phyloP scores from a whole-genome alignment of 2,113 vertebrate genomes.

The Cryptoleucopteryx plumbea region DNA sequence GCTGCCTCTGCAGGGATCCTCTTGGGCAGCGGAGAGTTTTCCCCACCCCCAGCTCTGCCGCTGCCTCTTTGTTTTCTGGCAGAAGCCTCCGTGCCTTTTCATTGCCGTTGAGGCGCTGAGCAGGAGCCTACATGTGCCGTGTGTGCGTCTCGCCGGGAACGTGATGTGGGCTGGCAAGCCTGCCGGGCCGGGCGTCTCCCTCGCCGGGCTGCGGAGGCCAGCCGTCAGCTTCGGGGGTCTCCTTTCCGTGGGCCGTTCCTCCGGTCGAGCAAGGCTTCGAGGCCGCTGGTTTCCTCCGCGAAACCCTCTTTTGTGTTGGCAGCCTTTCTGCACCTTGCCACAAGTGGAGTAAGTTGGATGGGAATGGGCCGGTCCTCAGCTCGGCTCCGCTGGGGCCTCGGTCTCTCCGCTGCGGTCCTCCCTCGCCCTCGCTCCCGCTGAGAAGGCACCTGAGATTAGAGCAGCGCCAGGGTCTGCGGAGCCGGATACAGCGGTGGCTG shows the following conservation, averaged over 20 bases:
- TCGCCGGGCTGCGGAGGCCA: neutral
- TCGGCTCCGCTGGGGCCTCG: neutral
- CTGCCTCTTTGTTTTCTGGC: conserved; percentile 63
- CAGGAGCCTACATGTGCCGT: conserved; percentile 46
- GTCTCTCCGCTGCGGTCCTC: neutral
- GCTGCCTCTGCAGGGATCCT: conserved; percentile 53
- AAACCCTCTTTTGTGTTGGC: neutral
- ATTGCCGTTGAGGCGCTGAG: conserved; percentile 35
- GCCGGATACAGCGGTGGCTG: neutral
- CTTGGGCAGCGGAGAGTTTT: conserved; percentile 61
- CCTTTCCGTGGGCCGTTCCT: neutral
- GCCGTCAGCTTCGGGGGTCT: neutral
- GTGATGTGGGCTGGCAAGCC: conserved; percentile 11
- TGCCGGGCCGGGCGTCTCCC: neutral
- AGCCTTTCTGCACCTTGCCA: conserved; percentile 40
- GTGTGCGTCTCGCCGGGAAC: neutral
- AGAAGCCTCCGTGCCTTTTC: conserved; percentile 57
- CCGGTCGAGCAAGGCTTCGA: neutral
- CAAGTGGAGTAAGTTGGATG: conserved; percentile 47
- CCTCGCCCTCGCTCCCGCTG: neutral
- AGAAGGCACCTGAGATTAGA: conserved; percentile 19
- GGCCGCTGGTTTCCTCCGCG: neutral
- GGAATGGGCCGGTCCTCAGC: neutral
- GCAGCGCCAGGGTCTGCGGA: neutral
- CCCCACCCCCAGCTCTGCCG: conserved; percentile 54